These are phyloP conservation scores for Drosophila nigrodunni DNA, from an alignment of 1,140 invertebrate species.

Conservation along the genomic window DNA sequence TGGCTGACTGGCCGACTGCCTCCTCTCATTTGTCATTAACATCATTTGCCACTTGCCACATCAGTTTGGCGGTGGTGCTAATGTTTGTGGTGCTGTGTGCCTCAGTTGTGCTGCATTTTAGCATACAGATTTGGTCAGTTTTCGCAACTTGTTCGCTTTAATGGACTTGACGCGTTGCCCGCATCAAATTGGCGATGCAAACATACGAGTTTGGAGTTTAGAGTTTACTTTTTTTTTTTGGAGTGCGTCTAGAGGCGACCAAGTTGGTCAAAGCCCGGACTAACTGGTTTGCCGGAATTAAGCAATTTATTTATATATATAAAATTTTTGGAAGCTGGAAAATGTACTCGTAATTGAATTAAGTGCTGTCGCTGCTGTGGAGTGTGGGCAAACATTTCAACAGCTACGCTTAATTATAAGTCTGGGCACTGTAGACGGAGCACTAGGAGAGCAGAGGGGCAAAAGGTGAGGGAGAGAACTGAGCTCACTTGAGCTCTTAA, in stretches of 20 bases:
- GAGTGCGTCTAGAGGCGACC: slow-evolving; percentile 20
- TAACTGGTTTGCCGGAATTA: slow-evolving; percentile 52
- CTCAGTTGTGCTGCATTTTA: slow-evolving; percentile 41
- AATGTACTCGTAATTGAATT: slow-evolving; percentile 50
- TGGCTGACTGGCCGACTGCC: neutral
- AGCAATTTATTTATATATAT: slow-evolving; percentile 43
- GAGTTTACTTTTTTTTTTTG: neutral
- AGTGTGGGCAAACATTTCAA: slow-evolving; percentile 59
- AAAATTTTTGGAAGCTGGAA: slow-evolving; percentile 40
- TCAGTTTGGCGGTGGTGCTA: slow-evolving; percentile 11
- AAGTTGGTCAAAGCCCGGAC: slow-evolving; percentile 33
- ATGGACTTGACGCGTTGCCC: slow-evolving; percentile 48
- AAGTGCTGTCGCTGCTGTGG: slow-evolving; percentile 17
- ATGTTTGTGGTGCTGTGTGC: slow-evolving; percentile 8
- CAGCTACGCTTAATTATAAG: slow-evolving; percentile 62
- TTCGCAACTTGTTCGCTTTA: slow-evolving; percentile 57
- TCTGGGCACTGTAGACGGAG: neutral
- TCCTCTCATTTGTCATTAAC: slow-evolving; percentile 50
- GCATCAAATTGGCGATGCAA: slow-evolving; percentile 22
- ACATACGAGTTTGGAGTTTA: slow-evolving; percentile 17
- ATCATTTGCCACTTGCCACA: slow-evolving; percentile 54
- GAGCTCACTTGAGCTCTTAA: slow-evolving; percentile 40
- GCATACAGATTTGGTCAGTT: slow-evolving; percentile 57
- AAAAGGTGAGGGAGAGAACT: neutral
- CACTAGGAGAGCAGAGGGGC: slow-evolving; percentile 1